Base-by-base conservation (phyloP, 2,888 invertebrate genomes). In the Cybosia mesomella region DNA sequence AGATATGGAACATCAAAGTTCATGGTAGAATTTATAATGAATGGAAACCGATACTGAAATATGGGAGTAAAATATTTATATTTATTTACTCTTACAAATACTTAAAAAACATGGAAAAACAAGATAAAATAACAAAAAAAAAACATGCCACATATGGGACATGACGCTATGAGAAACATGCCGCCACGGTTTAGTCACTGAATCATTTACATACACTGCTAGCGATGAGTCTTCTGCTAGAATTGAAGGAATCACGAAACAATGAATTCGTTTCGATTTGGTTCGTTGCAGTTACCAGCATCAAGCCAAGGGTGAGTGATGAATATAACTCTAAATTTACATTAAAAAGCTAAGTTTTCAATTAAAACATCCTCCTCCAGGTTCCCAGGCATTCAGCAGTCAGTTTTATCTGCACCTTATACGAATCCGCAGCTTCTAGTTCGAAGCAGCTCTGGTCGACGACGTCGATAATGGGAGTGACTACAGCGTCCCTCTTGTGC, bases 401-500 rank as follows among this genome's bases (percentile, higher is more conserved):
- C 10, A 28, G 28, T 28, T 28, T 10, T 15, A 21, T 2, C 28
- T n/a, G 18, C 67, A 73, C 94, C 94, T 95, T 94, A 65, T 91
- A 93, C 13, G 83, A 73, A 2, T 89, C 85, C 0, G 91, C 82
- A 0, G 86, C 87, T 11, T 92, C 77, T 1, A 92, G 71, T 66
- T 96, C 96, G 87, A 98, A 96, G 15, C 96, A 97, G 78, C 96
- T 95, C 84, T 98, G 90, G 88, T 98, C 97, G 74, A 99, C 97
- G 55, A 98, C 97, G 93, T 99, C 99, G 72, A 99, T 99, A 74
- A 99, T 97, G 9, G 99, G 99, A 75, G 98, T 98, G 68, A 99
- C 92, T 0, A 99, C 98, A 1, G 97, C 97, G 43, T 96, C 97
- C 0, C 96, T 94, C 75, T 98, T 97, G 85, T 91, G 86, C 8